Conservation (phyloP, 2,797 vertebrate species). For the Rallus crepitans region DNA sequence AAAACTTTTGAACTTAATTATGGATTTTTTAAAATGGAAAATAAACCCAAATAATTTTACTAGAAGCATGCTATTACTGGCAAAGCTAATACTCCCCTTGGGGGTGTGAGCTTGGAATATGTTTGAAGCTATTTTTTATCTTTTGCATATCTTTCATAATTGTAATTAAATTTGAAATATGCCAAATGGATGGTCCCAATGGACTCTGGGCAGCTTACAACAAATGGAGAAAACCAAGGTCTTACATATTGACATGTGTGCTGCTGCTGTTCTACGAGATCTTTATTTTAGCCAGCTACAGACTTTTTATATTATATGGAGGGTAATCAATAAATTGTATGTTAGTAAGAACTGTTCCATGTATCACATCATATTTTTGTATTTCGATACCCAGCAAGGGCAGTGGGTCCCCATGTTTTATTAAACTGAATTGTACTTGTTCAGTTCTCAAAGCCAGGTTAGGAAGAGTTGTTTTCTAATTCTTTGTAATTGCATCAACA, state of each 20-base stretch:
- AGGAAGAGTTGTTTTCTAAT: constrained; percentile 16
- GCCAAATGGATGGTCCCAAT: neutral
- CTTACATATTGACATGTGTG: neutral
- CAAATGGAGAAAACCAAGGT: neutral
- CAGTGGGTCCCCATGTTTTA: constrained; percentile 10
- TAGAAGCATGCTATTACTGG: neutral
- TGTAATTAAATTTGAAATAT: neutral
- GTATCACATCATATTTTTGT: constrained; percentile 54
- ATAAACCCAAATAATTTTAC: neutral
- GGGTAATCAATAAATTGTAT: constrained; percentile 10
- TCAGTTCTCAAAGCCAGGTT: constrained; percentile 7
- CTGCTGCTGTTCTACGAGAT: neutral
- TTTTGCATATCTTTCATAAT: neutral
- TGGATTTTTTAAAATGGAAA: neutral
- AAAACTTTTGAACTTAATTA: neutral
- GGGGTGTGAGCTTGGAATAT: neutral
- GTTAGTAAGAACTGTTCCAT: neutral
- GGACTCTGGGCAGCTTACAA: neutral
- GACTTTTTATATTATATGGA: neutral
- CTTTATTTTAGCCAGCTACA: neutral
- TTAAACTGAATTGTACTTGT: constrained; percentile 18
- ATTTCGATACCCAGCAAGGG: constrained; percentile 4
- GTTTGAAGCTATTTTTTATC: neutral
- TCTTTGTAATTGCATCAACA: neutral
- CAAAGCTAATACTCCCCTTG: neutral